A percentile compares a stretch with the other conserved stretches of the same genome.
These are phyloP conservation scores for Cecropterus lyciades DNA, from an alignment of 1,140 invertebrate species.

Conservation along the genomic window DNA sequence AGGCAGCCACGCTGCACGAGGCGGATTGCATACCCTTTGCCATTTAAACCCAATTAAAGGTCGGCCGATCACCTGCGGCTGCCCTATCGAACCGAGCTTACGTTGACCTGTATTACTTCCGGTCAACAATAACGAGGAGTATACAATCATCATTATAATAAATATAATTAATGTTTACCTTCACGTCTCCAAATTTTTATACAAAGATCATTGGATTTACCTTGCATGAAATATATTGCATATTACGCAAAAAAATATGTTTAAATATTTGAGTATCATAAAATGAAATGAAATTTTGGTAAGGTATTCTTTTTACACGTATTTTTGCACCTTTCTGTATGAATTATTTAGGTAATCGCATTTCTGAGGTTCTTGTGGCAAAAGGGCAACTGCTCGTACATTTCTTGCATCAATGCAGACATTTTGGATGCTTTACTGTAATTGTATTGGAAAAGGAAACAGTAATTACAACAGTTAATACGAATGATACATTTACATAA, in stretches of 20 bases:
- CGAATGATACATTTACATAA: not conserved
- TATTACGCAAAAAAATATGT: not conserved
- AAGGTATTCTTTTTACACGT: not conserved
- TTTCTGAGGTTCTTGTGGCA: not conserved
- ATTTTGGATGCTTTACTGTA: not conserved
- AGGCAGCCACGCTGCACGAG: not conserved
- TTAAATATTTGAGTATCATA: slow-evolving; percentile 5
- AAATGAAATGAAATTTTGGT: not conserved
- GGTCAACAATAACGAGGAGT: not conserved
- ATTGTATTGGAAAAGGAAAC: not conserved
- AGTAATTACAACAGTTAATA: not conserved
- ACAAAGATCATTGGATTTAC: slow-evolving; percentile 1
- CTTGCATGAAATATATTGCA: not conserved
- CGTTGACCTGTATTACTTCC: not conserved
- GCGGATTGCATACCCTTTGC: slow-evolving; percentile 1
- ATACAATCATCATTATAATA: not conserved
- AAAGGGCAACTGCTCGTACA: not conserved
- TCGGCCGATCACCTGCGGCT: slow-evolving; percentile 8
- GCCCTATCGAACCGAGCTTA: not conserved
- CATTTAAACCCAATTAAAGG: not conserved
- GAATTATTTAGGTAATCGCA: not conserved
- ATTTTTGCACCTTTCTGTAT: not conserved
- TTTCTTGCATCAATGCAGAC: not conserved
- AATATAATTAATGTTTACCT: slow-evolving; percentile 7
- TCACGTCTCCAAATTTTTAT: slow-evolving; percentile 3